These are phyloP conservation scores for Aphidius gifuensis DNA, from an alignment of 1,140 invertebrate genomes.

Conservation along the genomic window DNA sequence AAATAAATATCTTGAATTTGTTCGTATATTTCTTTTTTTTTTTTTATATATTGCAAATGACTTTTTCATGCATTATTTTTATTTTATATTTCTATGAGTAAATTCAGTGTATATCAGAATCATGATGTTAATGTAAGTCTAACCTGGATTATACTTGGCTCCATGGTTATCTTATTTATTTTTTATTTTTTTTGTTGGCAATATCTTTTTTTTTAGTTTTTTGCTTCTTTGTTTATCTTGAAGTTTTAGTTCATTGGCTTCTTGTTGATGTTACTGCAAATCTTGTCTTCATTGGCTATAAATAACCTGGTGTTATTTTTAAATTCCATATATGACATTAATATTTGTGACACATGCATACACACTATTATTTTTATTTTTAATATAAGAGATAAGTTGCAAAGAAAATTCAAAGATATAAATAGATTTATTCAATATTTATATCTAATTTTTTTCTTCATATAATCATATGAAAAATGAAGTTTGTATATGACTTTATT, in stretches of 20 bases:
- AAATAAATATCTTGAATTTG: no score
- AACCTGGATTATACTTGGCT: neutral
- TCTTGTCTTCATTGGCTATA: conserved; percentile 35
- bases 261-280: conserved; percentile 23
- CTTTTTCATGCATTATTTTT: no score
- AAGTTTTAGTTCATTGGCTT: neutral
- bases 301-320: conserved; percentile 53
- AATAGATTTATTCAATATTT: no score
- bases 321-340: conserved; percentile 34
- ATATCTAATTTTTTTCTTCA: no score
- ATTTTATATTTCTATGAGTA: no score
- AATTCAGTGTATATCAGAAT: no score
- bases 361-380: neutral
- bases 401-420: no score
- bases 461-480: no score
- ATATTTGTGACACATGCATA: conserved; percentile 18
- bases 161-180: neutral
- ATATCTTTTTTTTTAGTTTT: conserved; percentile 5
- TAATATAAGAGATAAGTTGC: neutral
- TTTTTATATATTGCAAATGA: no score
- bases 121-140: no score
- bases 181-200: neutral
- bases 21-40: no score
- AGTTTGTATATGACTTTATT: no score
- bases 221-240: neutral